Conservation (phyloP, 2,888 invertebrate species). For the Agrenia bidenticulata region DNA sequence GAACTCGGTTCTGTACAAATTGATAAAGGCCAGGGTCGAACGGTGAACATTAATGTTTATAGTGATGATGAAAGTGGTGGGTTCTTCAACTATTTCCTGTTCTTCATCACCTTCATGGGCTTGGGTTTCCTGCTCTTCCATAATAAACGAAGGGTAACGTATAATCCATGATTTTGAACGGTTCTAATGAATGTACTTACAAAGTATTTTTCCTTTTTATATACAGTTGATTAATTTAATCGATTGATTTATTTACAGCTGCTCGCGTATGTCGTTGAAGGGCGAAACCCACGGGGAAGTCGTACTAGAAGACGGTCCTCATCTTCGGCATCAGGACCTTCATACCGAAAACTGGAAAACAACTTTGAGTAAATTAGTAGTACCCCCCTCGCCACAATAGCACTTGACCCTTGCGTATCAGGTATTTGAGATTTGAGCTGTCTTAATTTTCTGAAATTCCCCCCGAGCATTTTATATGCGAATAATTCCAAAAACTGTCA, state of each 20-base stretch:
- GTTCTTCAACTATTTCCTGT: conserved; percentile 49
- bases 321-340: conserved; percentile 31
- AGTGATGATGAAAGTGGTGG: conserved; percentile 41
- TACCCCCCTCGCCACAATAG: too few relatives aligned
- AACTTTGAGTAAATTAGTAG: too few relatives aligned
- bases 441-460: too few relatives aligned
- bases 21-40: too few relatives aligned
- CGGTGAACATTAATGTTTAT: too few relatives aligned
- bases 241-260: conserved; percentile 35
- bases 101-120: conserved; percentile 40
- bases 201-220: background rate
- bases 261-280: conserved; percentile 50
- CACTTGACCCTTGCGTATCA: too few relatives aligned
- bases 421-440: too few relatives aligned
- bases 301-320: conserved; percentile 26
- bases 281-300: conserved; percentile 37
- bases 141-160: conserved; percentile 49
- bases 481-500: too few relatives aligned
- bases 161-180: too few relatives aligned
- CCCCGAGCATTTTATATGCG: too few relatives aligned
- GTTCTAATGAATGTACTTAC: too few relatives aligned
- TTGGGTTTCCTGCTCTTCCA: conserved; percentile 44
- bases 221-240: background rate
- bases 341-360: conserved; percentile 50
- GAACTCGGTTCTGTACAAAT: too few relatives aligned